Base-by-base conservation (phyloP, 2,113 vertebrate species). In the Melanerpes aurifrons region DNA sequence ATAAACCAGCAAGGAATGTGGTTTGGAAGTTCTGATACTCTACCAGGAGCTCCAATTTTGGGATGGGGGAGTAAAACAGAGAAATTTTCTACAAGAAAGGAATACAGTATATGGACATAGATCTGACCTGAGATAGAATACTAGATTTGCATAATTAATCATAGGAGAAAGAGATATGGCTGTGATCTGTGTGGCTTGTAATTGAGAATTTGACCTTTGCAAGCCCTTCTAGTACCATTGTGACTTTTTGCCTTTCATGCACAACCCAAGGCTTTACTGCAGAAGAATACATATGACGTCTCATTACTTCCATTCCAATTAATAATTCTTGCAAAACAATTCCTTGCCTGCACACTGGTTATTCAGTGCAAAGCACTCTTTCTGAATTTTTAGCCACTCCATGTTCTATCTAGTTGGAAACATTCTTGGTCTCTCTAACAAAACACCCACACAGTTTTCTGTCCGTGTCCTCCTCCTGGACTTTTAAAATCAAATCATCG, bases 181-280 rank as follows among this genome's bases (percentile, higher is more conserved):
- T 79, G 77, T 89, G 93, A 95, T 90, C 95, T 93, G 82, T 3
- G 63, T 74, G 75, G 93, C 88, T 82, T 92, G 87, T 89, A 96
- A 97, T 91, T 92, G 95, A 96, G 89, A 95, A 59, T 86, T 96
- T 96, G 97, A 97, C 97, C 97, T 97, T 93, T 75, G 76, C 50
- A 66, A 96, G 92, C 58, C 89, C 77, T 74, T 77, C 82, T 13
- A 37, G 53, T 26, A 28, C 68, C 22, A 57, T 31, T 21, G 13
- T 48, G 92, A 72, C 58, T 74, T 40, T 48, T 61, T 79, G 59
- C 71, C 82, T 80, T 84, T 77, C 73, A 77, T 88, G 73, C 57
- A 78, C 40, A 79, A 31, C 40, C 89, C 71, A 8, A 56, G 84
- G 71, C 43, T 10, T 50, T 54, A 69, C 82, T 69, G 58, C 40